A percentile compares a stretch with the other conserved stretches of the same genome.
Conservation (phyloP, 2,888 invertebrate genomes). For the Ochropacha duplaris region DNA sequence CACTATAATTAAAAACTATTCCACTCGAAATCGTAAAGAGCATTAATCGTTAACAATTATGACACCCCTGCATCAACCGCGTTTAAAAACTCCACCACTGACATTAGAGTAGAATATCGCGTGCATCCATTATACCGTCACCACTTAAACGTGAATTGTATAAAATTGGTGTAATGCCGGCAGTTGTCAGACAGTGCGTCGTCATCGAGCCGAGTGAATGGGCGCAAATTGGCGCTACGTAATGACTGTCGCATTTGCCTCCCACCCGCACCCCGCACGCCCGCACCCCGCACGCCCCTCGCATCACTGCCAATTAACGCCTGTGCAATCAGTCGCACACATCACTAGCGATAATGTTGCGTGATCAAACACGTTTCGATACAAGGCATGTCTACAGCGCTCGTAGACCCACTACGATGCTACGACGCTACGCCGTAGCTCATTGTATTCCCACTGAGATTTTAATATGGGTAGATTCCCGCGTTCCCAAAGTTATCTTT, state of each 20-base stretch:
- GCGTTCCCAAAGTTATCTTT: too few species aligned
- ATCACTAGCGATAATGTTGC: conserved; percentile 3
- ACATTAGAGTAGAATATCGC: background rate
- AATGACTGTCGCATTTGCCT: conserved; percentile 20
- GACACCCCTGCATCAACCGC: background rate
- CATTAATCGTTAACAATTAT: background rate
- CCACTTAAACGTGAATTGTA: background rate
- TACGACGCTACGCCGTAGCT: too few species aligned
- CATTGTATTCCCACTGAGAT: too few species aligned
- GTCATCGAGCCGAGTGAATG: conserved; percentile 16
- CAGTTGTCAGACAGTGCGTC: conserved; percentile 3
- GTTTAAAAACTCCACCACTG: background rate
- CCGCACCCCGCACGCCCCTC: too few species aligned
- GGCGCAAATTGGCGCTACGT: conserved; percentile 26
- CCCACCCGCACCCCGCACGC: too few species aligned
- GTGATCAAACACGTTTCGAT: conserved; percentile 5
- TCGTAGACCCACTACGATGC: background rate
- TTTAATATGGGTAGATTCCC: too few species aligned
- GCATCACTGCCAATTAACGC: conserved; percentile 4
- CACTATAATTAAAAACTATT: too few species aligned
- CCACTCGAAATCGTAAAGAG: too few species aligned
- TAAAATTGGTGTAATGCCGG: background rate
- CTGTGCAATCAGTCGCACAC: conserved; percentile 4
- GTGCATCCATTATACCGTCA: background rate
- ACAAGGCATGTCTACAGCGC: background rate